These are phyloP conservation scores for Tamandua tetradactyla DNA, from an alignment of 2,797 vertebrate species.

Conservation along the genomic window DNA sequence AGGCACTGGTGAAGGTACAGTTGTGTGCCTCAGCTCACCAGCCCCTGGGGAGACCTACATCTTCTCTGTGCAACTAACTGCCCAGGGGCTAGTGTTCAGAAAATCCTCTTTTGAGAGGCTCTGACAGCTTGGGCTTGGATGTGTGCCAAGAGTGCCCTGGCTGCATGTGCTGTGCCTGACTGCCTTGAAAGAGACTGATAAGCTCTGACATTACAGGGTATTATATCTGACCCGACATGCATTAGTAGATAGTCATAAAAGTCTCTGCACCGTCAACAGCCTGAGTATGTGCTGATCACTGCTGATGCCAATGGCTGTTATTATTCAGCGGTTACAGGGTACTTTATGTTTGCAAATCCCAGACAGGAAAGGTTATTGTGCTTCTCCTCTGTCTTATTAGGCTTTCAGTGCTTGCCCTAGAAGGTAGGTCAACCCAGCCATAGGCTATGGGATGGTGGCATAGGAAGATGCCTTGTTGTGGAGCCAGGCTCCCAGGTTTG, in stretches of 20 bases:
- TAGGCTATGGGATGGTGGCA: no score
- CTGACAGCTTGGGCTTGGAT: background rate
- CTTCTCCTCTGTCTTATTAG: background rate
- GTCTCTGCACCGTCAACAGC: slow-evolving; percentile 3
- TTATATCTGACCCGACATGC: slow-evolving; percentile 53
- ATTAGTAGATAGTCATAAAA: slow-evolving; percentile 45
- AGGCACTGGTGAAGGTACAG: background rate
- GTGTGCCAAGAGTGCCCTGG: background rate
- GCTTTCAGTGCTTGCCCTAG: background rate
- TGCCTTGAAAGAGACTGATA: background rate
- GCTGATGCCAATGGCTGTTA: background rate
- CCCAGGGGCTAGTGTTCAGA: background rate
- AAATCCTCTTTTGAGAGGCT: background rate
- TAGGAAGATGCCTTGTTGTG: background rate
- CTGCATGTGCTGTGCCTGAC: background rate
- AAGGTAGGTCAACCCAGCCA: background rate
- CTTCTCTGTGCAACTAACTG: background rate
- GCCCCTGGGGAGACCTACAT: background rate
- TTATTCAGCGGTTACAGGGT: background rate
- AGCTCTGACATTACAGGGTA: slow-evolving; percentile 23
- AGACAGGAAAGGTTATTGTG: slow-evolving; percentile 1
- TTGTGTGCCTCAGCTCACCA: background rate
- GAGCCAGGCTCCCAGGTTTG: no score
- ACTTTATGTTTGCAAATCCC: slow-evolving; percentile 40
- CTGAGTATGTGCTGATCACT: background rate